Evolutionary conservation across 2,113 vertebrate species (phyloP), one percentile per base, ranked within the genome.

Genomic region (Phalacrocorax pelagicus): DNA sequence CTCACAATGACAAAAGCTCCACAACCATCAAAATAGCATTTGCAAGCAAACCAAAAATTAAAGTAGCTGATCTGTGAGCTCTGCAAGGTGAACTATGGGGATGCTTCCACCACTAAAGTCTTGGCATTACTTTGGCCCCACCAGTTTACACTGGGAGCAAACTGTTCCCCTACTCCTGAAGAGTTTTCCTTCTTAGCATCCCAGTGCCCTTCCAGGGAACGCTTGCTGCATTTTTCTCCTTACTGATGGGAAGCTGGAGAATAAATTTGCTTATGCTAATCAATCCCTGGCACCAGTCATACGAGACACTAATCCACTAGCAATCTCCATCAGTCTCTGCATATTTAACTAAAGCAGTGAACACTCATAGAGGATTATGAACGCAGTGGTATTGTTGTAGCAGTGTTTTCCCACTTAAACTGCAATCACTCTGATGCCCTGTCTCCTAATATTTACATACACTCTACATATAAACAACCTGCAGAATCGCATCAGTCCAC

Each of bases 201-300:
- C 62, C 21, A 30, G 44, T 20, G 46, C 15, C 36, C 15, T 22
- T 40, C 24, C 36, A 66, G 52, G 69, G 52, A 51, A 57, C 9
- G 47, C 65, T 86, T 61, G 66, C 71, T 94, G 46, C 51, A 40
- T 73, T 83, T 47, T 74, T 42, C 34, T 85, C 49, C 66, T 81
- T 23, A 5, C 34, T 90, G 57, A 70, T 47, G 46, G n/a, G 66
- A 91, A 73, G 74, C 71, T 58, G 63, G 30, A 80, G 67, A 77
- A 94, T 70, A 86, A 95, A 97, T 94, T 95, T 96, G 91, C 85
- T 97, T 96, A 97, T 97, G 95, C 90, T 97, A 94, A 97, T 96
- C 96, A 94, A 77, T 55, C 92, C 66, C 81, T 92, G 75, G 91
- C 95, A 95, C 63, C 87, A 85, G 70, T 57, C 78, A 87, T 57